Conservation (phyloP, 2,888 invertebrate species). For the Prosapia bicincta region DNA sequence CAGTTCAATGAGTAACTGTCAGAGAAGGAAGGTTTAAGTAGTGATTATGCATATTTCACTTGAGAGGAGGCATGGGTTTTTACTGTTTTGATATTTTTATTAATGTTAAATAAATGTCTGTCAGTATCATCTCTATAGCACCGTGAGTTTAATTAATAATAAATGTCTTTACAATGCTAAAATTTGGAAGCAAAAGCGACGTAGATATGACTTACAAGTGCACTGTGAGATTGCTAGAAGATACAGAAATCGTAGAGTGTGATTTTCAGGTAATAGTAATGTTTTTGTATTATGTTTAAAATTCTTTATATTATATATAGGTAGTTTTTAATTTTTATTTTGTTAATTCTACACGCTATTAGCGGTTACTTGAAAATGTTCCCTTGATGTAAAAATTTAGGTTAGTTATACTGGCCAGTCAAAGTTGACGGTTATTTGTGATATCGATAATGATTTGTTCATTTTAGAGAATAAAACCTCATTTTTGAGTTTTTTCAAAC, state of each 20-base stretch:
- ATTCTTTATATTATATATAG: no score
- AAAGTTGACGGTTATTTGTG: no score
- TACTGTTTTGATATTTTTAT: neutral
- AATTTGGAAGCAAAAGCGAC: slow-evolving; percentile 65
- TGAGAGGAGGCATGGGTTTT: neutral
- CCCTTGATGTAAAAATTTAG: no score
- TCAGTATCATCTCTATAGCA: neutral
- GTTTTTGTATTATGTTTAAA: no score
- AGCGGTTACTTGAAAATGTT: no score
- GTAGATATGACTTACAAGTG: slow-evolving; percentile 76
- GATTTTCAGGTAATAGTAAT: slow-evolving; percentile 72
- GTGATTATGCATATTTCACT: neutral
- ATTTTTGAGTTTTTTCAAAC: no score
- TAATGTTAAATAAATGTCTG: neutral
- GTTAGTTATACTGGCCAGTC: no score
- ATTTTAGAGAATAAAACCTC: no score
- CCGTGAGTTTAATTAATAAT: neutral
- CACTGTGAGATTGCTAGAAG: slow-evolving; percentile 84
- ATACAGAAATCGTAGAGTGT: slow-evolving; percentile 87
- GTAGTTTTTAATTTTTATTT: no score
- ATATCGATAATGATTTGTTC: no score
- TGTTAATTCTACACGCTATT: no score
- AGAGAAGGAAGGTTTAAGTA: neutral
- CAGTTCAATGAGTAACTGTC: neutral
- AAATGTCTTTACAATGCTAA: slow-evolving; percentile 45